Base-by-base conservation (phyloP, 2,113 vertebrate species). In the Chaenocephalus aceratus region DNA sequence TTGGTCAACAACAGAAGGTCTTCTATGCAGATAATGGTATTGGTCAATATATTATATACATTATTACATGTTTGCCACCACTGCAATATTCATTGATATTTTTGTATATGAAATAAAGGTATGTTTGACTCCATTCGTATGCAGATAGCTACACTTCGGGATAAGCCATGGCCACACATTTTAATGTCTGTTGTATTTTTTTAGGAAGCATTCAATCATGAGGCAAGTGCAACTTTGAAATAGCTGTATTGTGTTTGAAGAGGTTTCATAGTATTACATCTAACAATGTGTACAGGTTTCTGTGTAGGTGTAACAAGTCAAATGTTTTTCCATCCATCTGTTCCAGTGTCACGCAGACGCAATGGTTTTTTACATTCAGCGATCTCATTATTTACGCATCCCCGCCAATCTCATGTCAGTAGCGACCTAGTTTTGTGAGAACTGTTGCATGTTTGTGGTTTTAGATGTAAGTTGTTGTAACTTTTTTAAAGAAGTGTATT, bases 401-500 rank as follows among this genome's bases (percentile, higher is more conserved):
- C 45, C 67, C 4, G 52, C 36, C 2, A 14, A 36, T 66, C 51
- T 53, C 46, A 56, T 65, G 67, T 71, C 48, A 23, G 56, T 79
- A 23, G 54, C 79, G 60, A 78, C 36, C 67, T 72, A 2, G 73
- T 86, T 84, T 36, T 84, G 75, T 86, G 74, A 77, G 77, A 51
- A 53, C 16, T 70, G 70, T 75, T 75, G 78, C 74, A 82, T 88
- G 78, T 87, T 78, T 48, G 75, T 82, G 70, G 82, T 77, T 86
- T 74, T 79, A 67, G 83, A 86, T 59, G 69, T 88, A 63, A 79
- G 30, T 72, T 76, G 77, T 77, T 45, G 60, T 83, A 30, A 51
- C 1, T 13, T 70, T 23, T 30, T 30, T 4, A 30, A 30, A 48
- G 48, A 56, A 52, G 1, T 56, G 23, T 54, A 51, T 53, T 66